Percentiles rank a stretch among this genome's conserved stretches.
phyloP scores from a whole-genome alignment of 2,888 invertebrate species.

The Brachypalpus laphriformis region DNA sequence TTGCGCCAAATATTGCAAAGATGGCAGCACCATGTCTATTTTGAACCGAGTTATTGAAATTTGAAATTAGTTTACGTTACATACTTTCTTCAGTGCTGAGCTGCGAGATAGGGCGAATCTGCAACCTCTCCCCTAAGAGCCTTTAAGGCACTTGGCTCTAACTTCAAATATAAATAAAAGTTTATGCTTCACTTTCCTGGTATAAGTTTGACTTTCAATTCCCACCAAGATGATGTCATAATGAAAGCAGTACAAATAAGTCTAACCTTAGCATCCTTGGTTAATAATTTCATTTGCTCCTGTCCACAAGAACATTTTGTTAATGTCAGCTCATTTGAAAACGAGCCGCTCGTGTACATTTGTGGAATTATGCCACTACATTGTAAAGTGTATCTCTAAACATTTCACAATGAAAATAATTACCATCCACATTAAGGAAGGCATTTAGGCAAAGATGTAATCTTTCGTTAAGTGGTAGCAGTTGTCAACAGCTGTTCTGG shows the following conservation, averaged over 20 bases:
- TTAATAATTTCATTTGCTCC: neutral
- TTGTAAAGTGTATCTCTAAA: neutral
- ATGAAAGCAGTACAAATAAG: neutral
- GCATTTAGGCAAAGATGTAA: slow-evolving; percentile 17
- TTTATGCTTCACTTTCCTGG: neutral
- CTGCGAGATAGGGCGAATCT: too few relatives aligned
- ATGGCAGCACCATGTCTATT: too few relatives aligned
- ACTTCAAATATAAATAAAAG: too few relatives aligned
- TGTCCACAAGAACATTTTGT: neutral
- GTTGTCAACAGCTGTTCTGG: slow-evolving; percentile 48
- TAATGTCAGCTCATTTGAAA: neutral
- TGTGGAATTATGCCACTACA: neutral
- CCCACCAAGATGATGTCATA: neutral
- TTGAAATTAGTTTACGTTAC: too few relatives aligned
- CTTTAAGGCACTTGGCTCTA: too few relatives aligned
- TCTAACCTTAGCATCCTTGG: neutral
- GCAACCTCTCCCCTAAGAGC: too few relatives aligned
- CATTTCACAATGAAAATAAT: neutral
- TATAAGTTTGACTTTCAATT: neutral
- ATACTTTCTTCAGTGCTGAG: too few relatives aligned
- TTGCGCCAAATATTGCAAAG: too few relatives aligned
- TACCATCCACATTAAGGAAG: neutral
- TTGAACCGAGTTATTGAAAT: too few relatives aligned
- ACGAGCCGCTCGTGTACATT: neutral
- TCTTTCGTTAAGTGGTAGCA: slow-evolving; percentile 47